Evolutionary conservation across 2,888 invertebrate genomes (phyloP), one percentile per base, ranked within the genome.

Genomic region (Argyra leucocephala): DNA sequence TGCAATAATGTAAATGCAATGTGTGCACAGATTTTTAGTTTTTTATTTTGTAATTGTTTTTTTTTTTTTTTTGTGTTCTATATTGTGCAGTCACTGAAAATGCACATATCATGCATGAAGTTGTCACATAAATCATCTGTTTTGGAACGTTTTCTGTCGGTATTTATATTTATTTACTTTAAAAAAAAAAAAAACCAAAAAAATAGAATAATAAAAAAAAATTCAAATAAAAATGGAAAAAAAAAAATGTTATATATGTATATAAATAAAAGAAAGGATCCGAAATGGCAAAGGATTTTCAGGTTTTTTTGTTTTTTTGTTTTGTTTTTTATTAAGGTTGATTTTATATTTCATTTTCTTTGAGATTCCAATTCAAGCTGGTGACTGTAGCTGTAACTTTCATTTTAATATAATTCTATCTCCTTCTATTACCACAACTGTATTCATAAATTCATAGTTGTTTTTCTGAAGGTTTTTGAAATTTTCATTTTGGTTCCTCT

Each of bases 161-260:
- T 61, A 61, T 61, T 61, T 61, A 61, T 61, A 61, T 61, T 61
- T 61, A 61, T 61, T 61, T 61, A 61, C 61, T 61, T 61, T 61
- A 31, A 9, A 18, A 48, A 5, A 48, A 15, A 48, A 48, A 48
- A 48, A 48, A 37, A 26, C n/a, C 10, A 15, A 37, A 37, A 37
- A 37, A 37, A 3, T 12, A 37, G 37, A 37, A 12, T 3, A 37
- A 37, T 12, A 48, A 5, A 12, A 48, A 48, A 48, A 12, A 48
- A 48, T 18, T 18, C 12, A 48, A 18, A 48, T 48, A 48, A 48
- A 18, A 48, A n/a, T 48, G 18, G 18, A n/a, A 48, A 48, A 48
- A 48, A 31, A 31, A 31, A 12, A 12, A 31, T 31, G n/a, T 31
- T 10, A 31, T 10, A 48, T 48, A 48, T 12, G 48, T 18, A 48